phyloP scores from a whole-genome alignment of 2,888 invertebrate genomes.

The Neocrepidodera transversa region DNA sequence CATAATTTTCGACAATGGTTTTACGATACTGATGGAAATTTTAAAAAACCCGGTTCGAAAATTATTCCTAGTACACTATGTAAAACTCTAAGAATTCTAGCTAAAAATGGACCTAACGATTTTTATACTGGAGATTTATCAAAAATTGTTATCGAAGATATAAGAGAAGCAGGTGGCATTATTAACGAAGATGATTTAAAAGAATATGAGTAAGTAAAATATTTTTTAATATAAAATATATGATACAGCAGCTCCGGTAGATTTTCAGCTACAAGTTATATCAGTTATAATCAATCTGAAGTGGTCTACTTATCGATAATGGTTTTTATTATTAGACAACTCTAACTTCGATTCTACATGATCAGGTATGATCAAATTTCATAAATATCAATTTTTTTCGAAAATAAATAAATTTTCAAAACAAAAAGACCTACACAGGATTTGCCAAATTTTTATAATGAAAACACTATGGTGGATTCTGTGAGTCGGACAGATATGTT shows the following conservation, averaged over 20 bases:
- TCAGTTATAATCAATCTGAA: background rate
- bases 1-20: constrained; percentile 68
- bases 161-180: constrained; percentile 73
- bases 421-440: no score
- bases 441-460: no score
- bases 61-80: constrained; percentile 74
- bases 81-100: constrained; percentile 72
- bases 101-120: constrained; percentile 73
- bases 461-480: no score
- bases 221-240: no score
- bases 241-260: no score
- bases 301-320: background rate
- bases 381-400: no score
- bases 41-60: constrained; percentile 66
- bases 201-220: constrained; percentile 70
- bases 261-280: background rate
- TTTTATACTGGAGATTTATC: constrained; percentile 83
- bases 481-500: no score
- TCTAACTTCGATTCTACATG: background rate
- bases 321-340: background rate
- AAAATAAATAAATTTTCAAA: no score
- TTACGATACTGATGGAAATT: constrained; percentile 66
- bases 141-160: constrained; percentile 71
- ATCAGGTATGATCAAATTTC: no score
- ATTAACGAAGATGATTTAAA: constrained; percentile 76